phyloP scores from a whole-genome alignment of 2,113 vertebrate genomes.

The Oxygymnocypris stewartii region DNA sequence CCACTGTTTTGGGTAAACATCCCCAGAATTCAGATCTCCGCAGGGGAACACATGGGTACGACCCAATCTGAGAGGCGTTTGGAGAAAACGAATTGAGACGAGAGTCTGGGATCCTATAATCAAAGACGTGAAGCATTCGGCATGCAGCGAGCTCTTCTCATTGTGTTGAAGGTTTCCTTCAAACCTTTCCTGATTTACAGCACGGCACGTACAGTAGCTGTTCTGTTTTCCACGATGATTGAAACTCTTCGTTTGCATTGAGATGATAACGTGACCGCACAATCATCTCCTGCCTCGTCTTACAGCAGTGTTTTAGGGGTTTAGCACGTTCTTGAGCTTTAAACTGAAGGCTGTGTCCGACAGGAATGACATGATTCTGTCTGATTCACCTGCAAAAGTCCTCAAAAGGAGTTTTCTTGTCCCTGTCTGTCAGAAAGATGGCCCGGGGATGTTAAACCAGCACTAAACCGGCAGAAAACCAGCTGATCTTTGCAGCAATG shows the following conservation, averaged over 20 bases:
- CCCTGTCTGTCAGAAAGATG: not conserved
- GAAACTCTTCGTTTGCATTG: not conserved
- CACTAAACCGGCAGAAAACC: not conserved
- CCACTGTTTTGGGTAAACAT: slow-evolving; percentile 53
- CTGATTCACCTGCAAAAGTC: not conserved
- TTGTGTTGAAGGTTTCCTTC: not conserved
- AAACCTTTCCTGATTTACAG: not conserved
- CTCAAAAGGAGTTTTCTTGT: not conserved
- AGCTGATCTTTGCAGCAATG: not conserved
- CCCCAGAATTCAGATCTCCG: slow-evolving; percentile 42
- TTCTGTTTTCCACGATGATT: slow-evolving; percentile 7
- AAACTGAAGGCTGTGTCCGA: not conserved
- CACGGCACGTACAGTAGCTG: not conserved
- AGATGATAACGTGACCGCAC: not conserved
- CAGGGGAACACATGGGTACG: not conserved
- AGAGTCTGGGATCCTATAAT: slow-evolving; percentile 9
- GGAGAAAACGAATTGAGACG: slow-evolving; percentile 12
- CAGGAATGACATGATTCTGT: not conserved
- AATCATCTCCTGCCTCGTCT: not conserved
- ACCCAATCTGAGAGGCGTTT: not conserved
- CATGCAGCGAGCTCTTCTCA: not conserved
- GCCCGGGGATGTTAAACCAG: not conserved
- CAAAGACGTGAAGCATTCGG: not conserved
- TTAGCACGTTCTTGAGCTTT: not conserved
- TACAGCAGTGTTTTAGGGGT: not conserved